phyloP scores from a whole-genome alignment of 2,888 invertebrate species.

The Teinopalpus imperialis region DNA sequence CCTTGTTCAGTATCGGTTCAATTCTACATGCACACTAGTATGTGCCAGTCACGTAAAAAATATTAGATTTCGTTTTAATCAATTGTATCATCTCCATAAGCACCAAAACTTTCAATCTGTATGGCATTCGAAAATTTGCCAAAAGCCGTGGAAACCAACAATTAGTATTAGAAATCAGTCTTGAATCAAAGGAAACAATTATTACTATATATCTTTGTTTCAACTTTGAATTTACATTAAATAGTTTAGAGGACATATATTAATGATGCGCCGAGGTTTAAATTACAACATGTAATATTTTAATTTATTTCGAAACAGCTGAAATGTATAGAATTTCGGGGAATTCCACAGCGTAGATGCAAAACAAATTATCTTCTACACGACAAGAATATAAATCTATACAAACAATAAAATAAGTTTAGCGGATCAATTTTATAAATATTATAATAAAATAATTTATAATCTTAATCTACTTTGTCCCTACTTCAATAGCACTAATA shows the following conservation, averaged over 20 bases:
- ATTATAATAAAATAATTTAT: slow-evolving; percentile 16
- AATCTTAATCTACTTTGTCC: slow-evolving; percentile 26
- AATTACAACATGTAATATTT: not conserved
- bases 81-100: slow-evolving; percentile 40
- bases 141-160: slow-evolving; percentile 19
- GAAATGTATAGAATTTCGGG: slow-evolving; percentile 24
- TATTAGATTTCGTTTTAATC: slow-evolving; percentile 30
- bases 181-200: slow-evolving; percentile 69
- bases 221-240: slow-evolving; percentile 34
- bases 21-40: slow-evolving; percentile 40
- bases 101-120: slow-evolving; percentile 43
- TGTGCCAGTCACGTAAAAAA: slow-evolving; percentile 46
- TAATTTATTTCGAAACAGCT: slow-evolving; percentile 7
- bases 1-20: slow-evolving; percentile 57
- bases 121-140: slow-evolving; percentile 37
- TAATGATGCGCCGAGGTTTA: slow-evolving; percentile 17
- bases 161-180: slow-evolving; percentile 69
- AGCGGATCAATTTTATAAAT: not conserved
- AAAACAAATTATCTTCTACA: not conserved
- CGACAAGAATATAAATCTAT: not conserved
- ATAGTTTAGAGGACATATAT: slow-evolving; percentile 25
- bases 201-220: slow-evolving; percentile 47
- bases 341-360: slow-evolving; percentile 26
- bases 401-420: not conserved
- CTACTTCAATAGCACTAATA: slow-evolving; percentile 29